These are phyloP conservation scores for Helicoverpa assulta DNA, from an alignment of 2,888 invertebrate genomes.

Conservation along the genomic window DNA sequence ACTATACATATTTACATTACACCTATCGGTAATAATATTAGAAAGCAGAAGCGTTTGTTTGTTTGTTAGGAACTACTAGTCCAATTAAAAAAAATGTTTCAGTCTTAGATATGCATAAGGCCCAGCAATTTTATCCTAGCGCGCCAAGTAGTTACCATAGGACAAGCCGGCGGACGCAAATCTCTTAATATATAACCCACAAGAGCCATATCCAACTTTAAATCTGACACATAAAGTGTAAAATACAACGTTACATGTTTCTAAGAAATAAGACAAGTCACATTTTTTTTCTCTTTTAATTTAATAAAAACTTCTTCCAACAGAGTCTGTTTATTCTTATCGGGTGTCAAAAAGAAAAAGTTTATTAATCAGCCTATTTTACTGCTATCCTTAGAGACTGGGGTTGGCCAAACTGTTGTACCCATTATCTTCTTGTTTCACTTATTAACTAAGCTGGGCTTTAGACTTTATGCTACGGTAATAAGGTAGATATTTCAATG, in stretches of 20 bases:
- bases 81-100: too few species aligned
- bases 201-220: not conserved
- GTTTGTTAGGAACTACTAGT: too few species aligned
- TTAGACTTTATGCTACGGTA: not conserved
- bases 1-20: too few species aligned
- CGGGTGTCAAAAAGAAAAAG: conserved; percentile 46
- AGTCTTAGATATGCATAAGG: too few species aligned
- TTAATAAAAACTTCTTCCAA: conserved; percentile 48
- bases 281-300: conserved; percentile 46
- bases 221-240: not conserved
- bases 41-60: too few species aligned
- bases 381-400: conserved; percentile 39
- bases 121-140: too few species aligned
- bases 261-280: conserved; percentile 19
- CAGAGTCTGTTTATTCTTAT: conserved; percentile 35
- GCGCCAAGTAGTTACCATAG: too few species aligned
- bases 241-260: not conserved
- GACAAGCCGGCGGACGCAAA: too few species aligned
- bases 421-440: conserved; percentile 31
- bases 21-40: too few species aligned
- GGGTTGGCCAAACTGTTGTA: conserved; percentile 28
- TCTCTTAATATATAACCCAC: conserved; percentile 1
- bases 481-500: conserved; percentile 12
- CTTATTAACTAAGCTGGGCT: conserved; percentile 9
- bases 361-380: conserved; percentile 54